Evolutionary conservation across 2,888 invertebrate genomes (phyloP).

Genomic region (Campaea margaritaria): DNA sequence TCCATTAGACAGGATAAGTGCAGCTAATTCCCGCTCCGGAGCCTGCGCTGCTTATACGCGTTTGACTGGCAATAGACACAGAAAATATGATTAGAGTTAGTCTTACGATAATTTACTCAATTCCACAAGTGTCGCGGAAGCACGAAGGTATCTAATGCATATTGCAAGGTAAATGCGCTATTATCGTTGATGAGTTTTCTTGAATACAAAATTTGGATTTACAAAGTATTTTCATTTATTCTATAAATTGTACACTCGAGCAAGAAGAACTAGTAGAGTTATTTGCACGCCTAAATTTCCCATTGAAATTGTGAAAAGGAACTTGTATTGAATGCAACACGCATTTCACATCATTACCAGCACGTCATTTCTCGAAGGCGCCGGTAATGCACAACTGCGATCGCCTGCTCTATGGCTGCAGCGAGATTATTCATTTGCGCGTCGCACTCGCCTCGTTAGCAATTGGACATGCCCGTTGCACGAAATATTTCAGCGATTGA

Average conservation of each 20-base stretch:
- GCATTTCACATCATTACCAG: constrained; percentile 34
- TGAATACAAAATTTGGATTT: no score
- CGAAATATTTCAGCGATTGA: constrained; percentile 85
- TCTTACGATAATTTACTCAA: no score
- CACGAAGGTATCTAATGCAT: no score
- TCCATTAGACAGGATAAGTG: constrained; percentile 81
- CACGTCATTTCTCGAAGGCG: constrained; percentile 36
- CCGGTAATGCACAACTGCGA: constrained; percentile 53
- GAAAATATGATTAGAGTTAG: constrained; percentile 1
- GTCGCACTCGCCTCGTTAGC: constrained; percentile 84
- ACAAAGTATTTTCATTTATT: no score
- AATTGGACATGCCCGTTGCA: constrained; percentile 84
- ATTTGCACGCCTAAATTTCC: background rate
- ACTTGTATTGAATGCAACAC: constrained; percentile 9
- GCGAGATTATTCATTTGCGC: constrained; percentile 82
- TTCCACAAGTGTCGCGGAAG: no score
- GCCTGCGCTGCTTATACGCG: constrained; percentile 5
- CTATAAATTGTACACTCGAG: no score
- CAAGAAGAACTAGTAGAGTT: no score
- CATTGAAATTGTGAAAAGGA: background rate
- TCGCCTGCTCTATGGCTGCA: constrained; percentile 71
- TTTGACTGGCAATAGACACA: constrained; percentile 11
- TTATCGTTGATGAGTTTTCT: no score
- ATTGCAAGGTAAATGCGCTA: no score
- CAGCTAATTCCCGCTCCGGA: constrained; percentile 73